phyloP scores from a whole-genome alignment of 2,797 vertebrate species.

The Xyrichtys novacula region DNA sequence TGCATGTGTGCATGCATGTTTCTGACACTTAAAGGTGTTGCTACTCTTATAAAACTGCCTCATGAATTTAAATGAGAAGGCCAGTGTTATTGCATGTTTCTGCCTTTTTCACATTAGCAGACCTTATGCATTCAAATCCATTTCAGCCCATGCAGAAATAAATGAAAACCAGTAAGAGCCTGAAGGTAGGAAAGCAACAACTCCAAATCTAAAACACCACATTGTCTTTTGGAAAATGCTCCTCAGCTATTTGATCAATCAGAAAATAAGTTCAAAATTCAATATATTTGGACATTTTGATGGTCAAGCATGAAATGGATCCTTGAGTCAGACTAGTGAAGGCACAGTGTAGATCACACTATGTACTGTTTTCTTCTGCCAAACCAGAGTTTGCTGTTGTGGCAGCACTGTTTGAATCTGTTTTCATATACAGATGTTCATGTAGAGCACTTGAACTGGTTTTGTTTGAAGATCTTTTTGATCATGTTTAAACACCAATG shows the following conservation, averaged over 20 bases:
- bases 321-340: not conserved
- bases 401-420: too few relatives aligned
- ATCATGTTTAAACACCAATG: too few relatives aligned
- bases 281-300: too few relatives aligned
- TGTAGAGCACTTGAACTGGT: too few relatives aligned
- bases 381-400: not conserved
- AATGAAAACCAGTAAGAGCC: conserved; percentile 13
- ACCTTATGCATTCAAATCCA: not conserved
- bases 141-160: not conserved
- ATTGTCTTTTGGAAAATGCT: conserved; percentile 1
- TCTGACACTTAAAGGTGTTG: not conserved
- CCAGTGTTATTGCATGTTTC: not conserved
- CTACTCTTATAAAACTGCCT: not conserved
- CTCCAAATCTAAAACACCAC: conserved; percentile 13
- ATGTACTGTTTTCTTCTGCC: not conserved
- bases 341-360: not conserved
- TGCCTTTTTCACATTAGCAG: not conserved
- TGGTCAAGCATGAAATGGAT: not conserved
- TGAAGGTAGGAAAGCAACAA: not conserved
- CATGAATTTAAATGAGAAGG: not conserved
- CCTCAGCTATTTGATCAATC: not conserved
- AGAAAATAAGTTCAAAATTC: not conserved
- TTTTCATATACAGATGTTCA: too few relatives aligned
- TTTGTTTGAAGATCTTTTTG: too few relatives aligned
- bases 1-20: not conserved